phyloP scores from a whole-genome alignment of 1,140 invertebrate genomes.

The Xylocopa sonorina region DNA sequence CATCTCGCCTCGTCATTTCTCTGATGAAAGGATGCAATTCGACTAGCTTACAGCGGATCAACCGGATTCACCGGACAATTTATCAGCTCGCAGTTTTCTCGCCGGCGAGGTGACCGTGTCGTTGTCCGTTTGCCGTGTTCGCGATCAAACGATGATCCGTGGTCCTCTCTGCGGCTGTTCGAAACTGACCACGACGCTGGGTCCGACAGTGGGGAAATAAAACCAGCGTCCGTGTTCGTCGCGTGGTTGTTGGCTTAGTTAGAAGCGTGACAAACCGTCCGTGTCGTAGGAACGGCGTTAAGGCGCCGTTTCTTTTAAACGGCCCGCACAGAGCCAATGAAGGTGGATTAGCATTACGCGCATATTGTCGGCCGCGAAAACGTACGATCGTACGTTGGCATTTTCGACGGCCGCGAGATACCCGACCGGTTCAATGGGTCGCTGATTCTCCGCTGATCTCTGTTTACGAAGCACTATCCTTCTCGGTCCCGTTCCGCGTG shows the following conservation, averaged over 20 bases:
- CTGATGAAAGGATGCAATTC: conserved; percentile 13
- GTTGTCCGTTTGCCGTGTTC: neutral
- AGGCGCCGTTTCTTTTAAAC: conserved; percentile 50
- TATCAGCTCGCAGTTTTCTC: conserved; percentile 7
- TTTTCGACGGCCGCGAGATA: conserved; percentile 48
- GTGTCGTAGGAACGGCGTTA: neutral
- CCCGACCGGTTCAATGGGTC: conserved; percentile 57
- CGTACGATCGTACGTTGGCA: conserved; percentile 55
- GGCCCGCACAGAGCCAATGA: conserved; percentile 53
- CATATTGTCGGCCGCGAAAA: conserved; percentile 65
- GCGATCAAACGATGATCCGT: conserved; percentile 23
- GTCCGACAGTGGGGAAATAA: neutral
- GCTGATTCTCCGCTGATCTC: conserved; percentile 67
- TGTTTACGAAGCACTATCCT: conserved; percentile 64
- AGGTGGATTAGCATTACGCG: conserved; percentile 73
- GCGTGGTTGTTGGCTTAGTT: conserved; percentile 24
- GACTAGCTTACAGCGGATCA: neutral
- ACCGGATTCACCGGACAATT: conserved; percentile 28
- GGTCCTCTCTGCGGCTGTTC: too few relatives aligned
- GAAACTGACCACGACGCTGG: too few relatives aligned
- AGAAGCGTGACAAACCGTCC: conserved; percentile 3
- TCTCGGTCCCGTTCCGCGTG: conserved; percentile 22
- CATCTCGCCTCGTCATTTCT: conserved; percentile 1
- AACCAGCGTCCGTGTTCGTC: neutral
- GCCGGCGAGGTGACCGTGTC: too few relatives aligned